phyloP scores from a whole-genome alignment of 2,888 invertebrate genomes.

The Lacanobia wlatinum region DNA sequence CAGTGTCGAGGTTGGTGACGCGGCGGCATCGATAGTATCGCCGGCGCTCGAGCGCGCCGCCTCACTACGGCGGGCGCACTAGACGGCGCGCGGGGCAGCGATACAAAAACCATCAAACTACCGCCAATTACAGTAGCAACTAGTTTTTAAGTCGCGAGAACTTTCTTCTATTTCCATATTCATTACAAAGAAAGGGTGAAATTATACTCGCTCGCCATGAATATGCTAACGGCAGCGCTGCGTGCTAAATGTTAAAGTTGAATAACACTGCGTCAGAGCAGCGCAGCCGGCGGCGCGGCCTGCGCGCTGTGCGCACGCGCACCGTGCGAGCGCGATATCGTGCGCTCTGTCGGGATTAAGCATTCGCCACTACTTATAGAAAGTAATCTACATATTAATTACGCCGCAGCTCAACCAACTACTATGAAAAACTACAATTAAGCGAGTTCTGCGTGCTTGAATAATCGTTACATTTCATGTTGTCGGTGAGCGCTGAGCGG shows the following conservation, averaged over 20 bases:
- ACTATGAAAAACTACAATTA: constrained; percentile 61
- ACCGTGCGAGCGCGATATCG: constrained; percentile 58
- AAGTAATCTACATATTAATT: constrained; percentile 71
- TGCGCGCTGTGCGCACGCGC: constrained; percentile 64
- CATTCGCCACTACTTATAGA: constrained; percentile 56
- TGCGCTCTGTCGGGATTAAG: constrained; percentile 61
- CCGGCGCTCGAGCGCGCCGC: constrained; percentile 1
- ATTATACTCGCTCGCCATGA: constrained; percentile 84
- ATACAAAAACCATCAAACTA: constrained; percentile 78
- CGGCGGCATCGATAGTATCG: constrained; percentile 34
- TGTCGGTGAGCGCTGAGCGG: constrained; percentile 12
- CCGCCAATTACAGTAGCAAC: constrained; percentile 85
- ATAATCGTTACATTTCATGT: constrained; percentile 46
- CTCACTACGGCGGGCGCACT: constrained; percentile 44
- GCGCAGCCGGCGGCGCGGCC: constrained; percentile 56
- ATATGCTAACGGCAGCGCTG: constrained; percentile 84
- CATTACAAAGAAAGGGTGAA: constrained; percentile 89
- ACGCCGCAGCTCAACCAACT: constrained; percentile 45
- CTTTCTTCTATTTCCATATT: constrained; percentile 89
- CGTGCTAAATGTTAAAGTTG: constrained; percentile 88
- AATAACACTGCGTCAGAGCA: constrained; percentile 78
- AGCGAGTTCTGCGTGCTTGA: constrained; percentile 58
- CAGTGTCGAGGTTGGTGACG: constrained; percentile 18
- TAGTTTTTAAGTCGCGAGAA: constrained; percentile 88
- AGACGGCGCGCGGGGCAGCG: constrained; percentile 32